phyloP scores from a whole-genome alignment of 35 echinoderm and acorn worm genomes.

The Diadema setosum region DNA sequence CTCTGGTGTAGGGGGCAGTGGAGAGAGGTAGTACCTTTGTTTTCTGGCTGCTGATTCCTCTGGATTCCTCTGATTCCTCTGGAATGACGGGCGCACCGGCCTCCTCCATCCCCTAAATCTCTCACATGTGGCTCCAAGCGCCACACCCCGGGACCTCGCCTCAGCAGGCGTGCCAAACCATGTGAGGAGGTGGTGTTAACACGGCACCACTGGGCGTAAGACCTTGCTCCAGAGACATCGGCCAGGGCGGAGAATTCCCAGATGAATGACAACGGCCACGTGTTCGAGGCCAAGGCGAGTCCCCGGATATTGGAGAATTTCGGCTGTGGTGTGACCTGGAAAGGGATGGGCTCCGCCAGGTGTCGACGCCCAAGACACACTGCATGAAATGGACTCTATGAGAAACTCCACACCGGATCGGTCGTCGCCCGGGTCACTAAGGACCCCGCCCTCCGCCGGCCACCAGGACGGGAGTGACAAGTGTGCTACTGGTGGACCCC shows the following conservation, averaged over 20 bases:
- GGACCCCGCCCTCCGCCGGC: too few species aligned
- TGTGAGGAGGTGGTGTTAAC: slow-evolving; percentile 46
- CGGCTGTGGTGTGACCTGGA: slow-evolving; percentile 54
- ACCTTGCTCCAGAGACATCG: slow-evolving; percentile 5
- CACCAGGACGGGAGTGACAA: too few species aligned
- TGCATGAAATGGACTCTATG: neutral
- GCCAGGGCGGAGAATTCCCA: slow-evolving; percentile 16
- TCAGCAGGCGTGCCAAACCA: slow-evolving; percentile 58
- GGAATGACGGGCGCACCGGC: slow-evolving; percentile 43
- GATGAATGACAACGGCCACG: slow-evolving; percentile 13
- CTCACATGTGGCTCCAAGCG: slow-evolving; percentile 59
- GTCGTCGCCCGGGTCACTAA: too few species aligned
- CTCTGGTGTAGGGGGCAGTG: slow-evolving; percentile 22
- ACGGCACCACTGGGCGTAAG: slow-evolving; percentile 56
- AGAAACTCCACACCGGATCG: too few species aligned
- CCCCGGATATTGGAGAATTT: slow-evolving; percentile 29
- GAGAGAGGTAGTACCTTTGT: slow-evolving; percentile 40
- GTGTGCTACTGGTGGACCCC: too few species aligned
- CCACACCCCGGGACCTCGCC: slow-evolving; percentile 49
- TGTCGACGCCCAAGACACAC: slow-evolving; percentile 38
- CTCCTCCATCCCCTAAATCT: slow-evolving; percentile 66
- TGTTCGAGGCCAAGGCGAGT: slow-evolving; percentile 48
- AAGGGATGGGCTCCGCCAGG: slow-evolving; percentile 45
- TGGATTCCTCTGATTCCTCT: slow-evolving; percentile 14
- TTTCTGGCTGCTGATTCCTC: slow-evolving; percentile 30